Conservation (phyloP, 1,140 invertebrate species). For the Batillaria attramentaria region DNA sequence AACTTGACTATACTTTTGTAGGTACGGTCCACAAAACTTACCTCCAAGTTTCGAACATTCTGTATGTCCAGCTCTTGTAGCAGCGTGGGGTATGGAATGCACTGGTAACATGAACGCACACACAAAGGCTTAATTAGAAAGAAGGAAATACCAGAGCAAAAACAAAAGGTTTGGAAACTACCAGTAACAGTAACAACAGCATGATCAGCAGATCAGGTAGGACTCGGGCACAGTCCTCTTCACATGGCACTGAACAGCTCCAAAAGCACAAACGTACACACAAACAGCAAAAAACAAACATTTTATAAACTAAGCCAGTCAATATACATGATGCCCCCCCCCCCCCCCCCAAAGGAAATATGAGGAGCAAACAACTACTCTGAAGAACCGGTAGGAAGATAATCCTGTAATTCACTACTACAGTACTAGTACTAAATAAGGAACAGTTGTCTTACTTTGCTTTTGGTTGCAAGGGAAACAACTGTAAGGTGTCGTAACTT, state of each 20-base stretch:
- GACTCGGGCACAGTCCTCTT: neutral
- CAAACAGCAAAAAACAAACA: neutral
- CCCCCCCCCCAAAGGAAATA: neutral
- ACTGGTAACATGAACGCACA: conserved; percentile 69
- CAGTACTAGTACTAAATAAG: neutral
- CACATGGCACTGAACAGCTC: neutral
- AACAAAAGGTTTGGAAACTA: neutral
- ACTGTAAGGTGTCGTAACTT: conserved; percentile 96
- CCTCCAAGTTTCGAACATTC: conserved; percentile 92
- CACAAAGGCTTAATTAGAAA: neutral
- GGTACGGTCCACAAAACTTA: conserved; percentile 38
- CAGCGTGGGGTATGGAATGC: conserved; percentile 90
- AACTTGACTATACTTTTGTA: neutral
- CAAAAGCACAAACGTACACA: neutral
- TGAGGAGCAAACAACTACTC: neutral
- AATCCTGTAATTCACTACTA: neutral
- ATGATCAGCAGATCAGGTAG: neutral
- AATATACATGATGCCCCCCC: neutral
- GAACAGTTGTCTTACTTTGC: conserved; percentile 77
- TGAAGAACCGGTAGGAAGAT: neutral
- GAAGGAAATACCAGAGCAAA: neutral
- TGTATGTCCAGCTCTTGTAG: conserved; percentile 91
- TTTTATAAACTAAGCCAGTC: neutral
- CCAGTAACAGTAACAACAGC: neutral
- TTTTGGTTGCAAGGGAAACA: conserved; percentile 92